Base-by-base conservation (phyloP, 2,888 invertebrate species). In the Nymphalis c-album region DNA sequence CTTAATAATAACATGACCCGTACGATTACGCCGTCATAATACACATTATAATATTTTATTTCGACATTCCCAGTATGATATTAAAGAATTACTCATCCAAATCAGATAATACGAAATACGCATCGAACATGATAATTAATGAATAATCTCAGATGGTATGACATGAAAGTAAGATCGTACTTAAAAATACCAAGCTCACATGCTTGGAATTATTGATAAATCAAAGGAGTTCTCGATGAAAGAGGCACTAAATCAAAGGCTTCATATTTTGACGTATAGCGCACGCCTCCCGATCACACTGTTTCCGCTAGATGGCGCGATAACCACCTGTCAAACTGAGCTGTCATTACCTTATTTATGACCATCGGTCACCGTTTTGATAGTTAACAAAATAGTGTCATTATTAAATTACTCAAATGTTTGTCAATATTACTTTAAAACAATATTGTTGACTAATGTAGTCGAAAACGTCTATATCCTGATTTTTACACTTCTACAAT, bases 261-360 rank as follows among this genome's bases (percentile, higher is more conserved):
- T 90, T 91, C 90, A 87, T 80, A 84, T 91, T 90, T 88, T 90
- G 91, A 91, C 91, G 84, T 86, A 81, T 85, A 87, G 85, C 84
- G 87, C 64, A 86, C 88, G 85, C 84, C 40, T 83, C 78, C 76
- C 83, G 85, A 87, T 90, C 87, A 88, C 88, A 87, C 87, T 85
- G 87, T 86, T 87, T 77, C 83, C 87, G 84, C 85, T 89, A 91
- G 91, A 91, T 92, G 88, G 87, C 89, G 89, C 86, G 91, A 91
- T 91, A 91, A 88, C 80, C 78, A 80, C 81, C 90, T 87, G 91
- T 91, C 91, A 90, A 87, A 87, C 86, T 84, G 78, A 82, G 81
- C 89, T 92, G 91, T 92, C 91, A 89, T 87, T 91, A 88, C 77
- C 83, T 85, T 91, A 90, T 90, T 90, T 90, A 91, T 90, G 86